Percentiles rank a stretch among this genome's conserved stretches.
Evolutionary conservation across 2,797 vertebrate genomes (phyloP).

Genomic region (Eulemur coronatus): DNA sequence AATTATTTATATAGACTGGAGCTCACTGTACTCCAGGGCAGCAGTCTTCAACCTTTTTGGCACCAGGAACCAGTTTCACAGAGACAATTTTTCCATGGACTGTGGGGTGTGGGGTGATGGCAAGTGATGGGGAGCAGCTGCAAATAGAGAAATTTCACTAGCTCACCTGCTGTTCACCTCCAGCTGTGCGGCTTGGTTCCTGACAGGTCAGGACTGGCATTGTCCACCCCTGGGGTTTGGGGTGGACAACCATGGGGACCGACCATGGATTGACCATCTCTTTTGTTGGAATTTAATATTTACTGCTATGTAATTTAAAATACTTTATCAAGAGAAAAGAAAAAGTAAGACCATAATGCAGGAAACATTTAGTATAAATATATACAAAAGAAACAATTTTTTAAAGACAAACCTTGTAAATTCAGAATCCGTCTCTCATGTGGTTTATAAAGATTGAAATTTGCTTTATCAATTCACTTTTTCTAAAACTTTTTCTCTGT

Average conservation of each 20-base stretch:
- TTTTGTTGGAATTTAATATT: background rate
- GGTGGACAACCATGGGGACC: too few relatives aligned
- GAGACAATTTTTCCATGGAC: too few relatives aligned
- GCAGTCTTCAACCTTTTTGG: background rate
- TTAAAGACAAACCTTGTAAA: background rate
- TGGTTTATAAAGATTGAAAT: background rate
- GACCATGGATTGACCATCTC: background rate
- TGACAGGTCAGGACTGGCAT: too few relatives aligned
- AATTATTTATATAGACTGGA: background rate
- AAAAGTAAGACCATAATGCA: background rate
- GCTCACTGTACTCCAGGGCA: background rate
- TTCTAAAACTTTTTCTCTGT: background rate
- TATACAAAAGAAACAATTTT: background rate
- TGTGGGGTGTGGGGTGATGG: too few relatives aligned
- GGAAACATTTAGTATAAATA: background rate
- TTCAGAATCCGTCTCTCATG: background rate
- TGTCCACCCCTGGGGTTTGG: background rate
- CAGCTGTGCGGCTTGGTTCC: too few relatives aligned
- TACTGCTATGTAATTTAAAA: background rate
- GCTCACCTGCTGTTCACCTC: too few relatives aligned
- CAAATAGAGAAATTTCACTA: too few relatives aligned
- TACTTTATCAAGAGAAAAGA: background rate
- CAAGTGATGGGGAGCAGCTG: too few relatives aligned
- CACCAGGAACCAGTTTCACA: too few relatives aligned
- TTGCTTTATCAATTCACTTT: background rate